Conservation (phyloP, 2,888 invertebrate species). For the Platycnemis pennipes region DNA sequence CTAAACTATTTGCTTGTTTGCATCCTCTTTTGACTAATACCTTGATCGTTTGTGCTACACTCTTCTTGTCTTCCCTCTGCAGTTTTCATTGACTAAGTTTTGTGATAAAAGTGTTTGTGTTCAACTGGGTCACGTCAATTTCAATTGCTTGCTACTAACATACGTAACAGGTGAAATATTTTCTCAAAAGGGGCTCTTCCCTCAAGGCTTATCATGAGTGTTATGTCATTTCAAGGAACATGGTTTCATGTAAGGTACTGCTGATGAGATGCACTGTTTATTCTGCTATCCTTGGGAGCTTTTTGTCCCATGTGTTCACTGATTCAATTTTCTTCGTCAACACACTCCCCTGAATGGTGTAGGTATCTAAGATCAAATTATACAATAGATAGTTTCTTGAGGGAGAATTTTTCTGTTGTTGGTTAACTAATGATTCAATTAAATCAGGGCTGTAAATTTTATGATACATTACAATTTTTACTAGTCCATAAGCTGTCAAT, state of each 20-base stretch:
- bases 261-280: background rate
- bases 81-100: background rate
- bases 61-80: background rate
- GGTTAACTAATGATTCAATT: background rate
- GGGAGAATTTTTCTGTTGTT: background rate
- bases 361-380: background rate
- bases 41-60: background rate
- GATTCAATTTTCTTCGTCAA: background rate
- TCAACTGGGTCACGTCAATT: background rate
- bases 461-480: background rate
- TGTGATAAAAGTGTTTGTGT: background rate
- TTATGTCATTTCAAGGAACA: background rate
- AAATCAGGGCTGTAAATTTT: background rate
- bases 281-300: background rate
- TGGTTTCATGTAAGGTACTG: background rate
- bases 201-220: background rate
- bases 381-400: background rate
- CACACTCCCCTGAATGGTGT: background rate
- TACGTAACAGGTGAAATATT: background rate
- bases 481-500: background rate
- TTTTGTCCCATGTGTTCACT: background rate
- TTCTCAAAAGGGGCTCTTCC: background rate
- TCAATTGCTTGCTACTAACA: constrained; percentile 7
- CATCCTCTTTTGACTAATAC: background rate
- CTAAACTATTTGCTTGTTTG: background rate